A percentile compares a stretch with the other conserved stretches of the same genome.
Conservation (phyloP, 2,113 vertebrate genomes). For the Nyctibius bracteatus region DNA sequence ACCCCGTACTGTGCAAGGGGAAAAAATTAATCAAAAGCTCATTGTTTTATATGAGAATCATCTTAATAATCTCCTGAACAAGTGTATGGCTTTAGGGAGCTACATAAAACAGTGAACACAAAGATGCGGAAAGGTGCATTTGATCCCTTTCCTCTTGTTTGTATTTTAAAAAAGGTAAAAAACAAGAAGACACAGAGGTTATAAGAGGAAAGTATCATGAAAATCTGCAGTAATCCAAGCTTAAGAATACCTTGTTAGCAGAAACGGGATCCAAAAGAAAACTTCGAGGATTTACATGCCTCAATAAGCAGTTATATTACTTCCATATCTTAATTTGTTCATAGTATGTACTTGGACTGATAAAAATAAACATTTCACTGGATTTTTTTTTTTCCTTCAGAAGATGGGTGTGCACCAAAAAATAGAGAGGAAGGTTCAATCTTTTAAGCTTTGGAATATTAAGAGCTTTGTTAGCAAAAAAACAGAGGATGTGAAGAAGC, state of each 20-base stretch:
- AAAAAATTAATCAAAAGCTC: not conserved
- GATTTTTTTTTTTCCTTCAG: not conserved
- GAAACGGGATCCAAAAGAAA: not conserved
- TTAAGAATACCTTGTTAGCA: constrained; percentile 34
- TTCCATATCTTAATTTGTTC: not conserved
- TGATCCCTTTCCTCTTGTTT: not conserved
- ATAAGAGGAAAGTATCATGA: not conserved
- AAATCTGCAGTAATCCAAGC: constrained; percentile 13
- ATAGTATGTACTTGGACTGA: not conserved
- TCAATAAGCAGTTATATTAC: not conserved
- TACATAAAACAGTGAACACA: not conserved
- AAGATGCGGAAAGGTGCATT: not conserved
- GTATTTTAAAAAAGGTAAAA: not conserved
- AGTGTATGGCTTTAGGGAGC: not conserved
- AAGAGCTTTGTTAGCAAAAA: not conserved
- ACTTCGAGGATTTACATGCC: not conserved
- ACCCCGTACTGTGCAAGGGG: not conserved
- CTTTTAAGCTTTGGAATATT: not conserved
- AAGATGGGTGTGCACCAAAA: not conserved
- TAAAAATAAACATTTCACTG: not conserved
- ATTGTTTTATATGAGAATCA: not conserved
- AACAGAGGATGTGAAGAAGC: not conserved
- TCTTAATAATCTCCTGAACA: not conserved
- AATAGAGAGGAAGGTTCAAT: not conserved
- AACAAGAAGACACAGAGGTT: not conserved